These are phyloP conservation scores for Campodea augens DNA, from an alignment of 1,140 invertebrate species.

Conservation along the genomic window DNA sequence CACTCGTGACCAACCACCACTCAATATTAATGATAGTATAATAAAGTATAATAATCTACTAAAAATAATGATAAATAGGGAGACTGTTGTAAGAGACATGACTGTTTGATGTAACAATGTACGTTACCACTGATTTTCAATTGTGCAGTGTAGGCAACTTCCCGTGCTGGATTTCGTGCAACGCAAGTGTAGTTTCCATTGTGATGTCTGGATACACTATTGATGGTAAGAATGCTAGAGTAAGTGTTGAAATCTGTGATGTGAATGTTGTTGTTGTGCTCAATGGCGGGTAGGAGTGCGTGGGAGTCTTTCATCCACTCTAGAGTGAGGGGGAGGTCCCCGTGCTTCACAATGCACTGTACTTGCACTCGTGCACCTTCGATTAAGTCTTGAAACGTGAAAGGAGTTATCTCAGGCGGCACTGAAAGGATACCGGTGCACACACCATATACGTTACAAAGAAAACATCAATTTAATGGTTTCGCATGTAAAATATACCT, in stretches of 20 bases:
- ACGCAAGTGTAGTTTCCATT: conserved; percentile 24
- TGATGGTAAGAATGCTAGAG: conserved; percentile 27
- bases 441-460: too few relatives aligned
- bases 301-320: conserved; percentile 18
- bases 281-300: neutral
- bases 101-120: too few relatives aligned
- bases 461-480: too few relatives aligned
- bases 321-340: conserved; percentile 24
- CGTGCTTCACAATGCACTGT: conserved; percentile 21
- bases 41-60: too few relatives aligned
- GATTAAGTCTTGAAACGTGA: conserved; percentile 10
- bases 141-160: conserved; percentile 15
- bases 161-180: conserved; percentile 19
- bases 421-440: conserved; percentile 4
- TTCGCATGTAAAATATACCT: too few relatives aligned
- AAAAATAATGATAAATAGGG: too few relatives aligned
- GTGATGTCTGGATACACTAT: conserved; percentile 20
- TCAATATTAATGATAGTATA: too few relatives aligned
- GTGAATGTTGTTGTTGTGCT: conserved; percentile 8
- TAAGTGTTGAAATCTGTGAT: conserved; percentile 20
- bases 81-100: too few relatives aligned
- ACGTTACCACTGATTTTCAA: conserved; percentile 28
- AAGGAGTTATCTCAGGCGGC: conserved; percentile 11
- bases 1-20: too few relatives aligned
- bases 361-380: conserved; percentile 14